A percentile compares a stretch with the other conserved stretches of the same genome.
Evolutionary conservation across 2,113 vertebrate species (phyloP).

Genomic region (Sapajus apella): DNA sequence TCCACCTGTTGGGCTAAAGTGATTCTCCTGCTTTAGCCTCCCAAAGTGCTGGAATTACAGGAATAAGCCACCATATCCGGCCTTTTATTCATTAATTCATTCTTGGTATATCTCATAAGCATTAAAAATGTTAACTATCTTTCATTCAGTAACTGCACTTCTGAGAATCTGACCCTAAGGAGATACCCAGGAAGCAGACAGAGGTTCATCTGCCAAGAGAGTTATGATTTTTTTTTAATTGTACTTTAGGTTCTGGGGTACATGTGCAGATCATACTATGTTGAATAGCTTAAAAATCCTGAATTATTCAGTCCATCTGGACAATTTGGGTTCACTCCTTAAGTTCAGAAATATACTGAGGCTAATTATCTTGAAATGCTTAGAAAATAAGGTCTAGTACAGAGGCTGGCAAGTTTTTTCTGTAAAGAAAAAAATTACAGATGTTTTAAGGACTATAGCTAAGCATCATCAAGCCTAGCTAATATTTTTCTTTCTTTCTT

Average conservation of each 20-base stretch:
- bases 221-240: too few relatives aligned
- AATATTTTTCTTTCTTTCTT: too few relatives aligned
- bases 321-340: background rate
- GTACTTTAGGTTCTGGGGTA: too few relatives aligned
- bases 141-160: background rate
- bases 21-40: background rate
- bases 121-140: background rate
- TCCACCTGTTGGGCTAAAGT: background rate
- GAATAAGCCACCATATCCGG: background rate
- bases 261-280: too few relatives aligned
- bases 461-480: too few relatives aligned
- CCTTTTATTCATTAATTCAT: background rate
- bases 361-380: background rate
- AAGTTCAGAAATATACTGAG: background rate
- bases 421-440: background rate
- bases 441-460: too few relatives aligned
- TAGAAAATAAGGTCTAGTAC: accelerated
- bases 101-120: background rate
- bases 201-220: background rate
- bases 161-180: background rate
- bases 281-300: background rate
- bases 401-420: background rate
- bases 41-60: background rate
- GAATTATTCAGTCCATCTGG: background rate
- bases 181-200: background rate